Percentiles rank a stretch among this genome's conserved stretches.
These are phyloP conservation scores for Platycheirus albimanus DNA, from an alignment of 2,888 invertebrate species.

Conservation along the genomic window DNA sequence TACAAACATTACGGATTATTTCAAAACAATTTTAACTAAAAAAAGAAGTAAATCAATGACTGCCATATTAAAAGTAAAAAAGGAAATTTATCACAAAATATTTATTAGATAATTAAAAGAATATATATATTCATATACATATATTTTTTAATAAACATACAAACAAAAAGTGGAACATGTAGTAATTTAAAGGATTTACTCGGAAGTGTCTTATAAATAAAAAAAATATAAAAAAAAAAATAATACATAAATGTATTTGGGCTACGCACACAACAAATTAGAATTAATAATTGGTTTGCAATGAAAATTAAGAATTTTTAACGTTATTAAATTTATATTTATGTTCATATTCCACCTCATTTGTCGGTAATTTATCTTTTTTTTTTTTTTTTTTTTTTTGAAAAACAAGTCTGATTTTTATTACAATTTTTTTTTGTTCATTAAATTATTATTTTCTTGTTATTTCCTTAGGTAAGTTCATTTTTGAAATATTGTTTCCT, in stretches of 20 bases:
- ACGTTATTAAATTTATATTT: conserved; percentile 25
- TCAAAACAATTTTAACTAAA: conserved; percentile 58
- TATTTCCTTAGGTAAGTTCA: conserved; percentile 57
- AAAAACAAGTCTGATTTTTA: conserved; percentile 73
- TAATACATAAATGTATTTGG: conserved; percentile 30
- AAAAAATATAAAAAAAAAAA: conserved; percentile 13
- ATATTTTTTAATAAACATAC: background rate
- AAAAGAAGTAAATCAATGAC: conserved; percentile 67
- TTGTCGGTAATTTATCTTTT: conserved; percentile 25
- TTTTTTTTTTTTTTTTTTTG: conserved; percentile 55
- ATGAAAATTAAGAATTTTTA: conserved; percentile 19
- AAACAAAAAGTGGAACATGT: conserved; percentile 20
- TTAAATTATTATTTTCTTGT: conserved; percentile 58
- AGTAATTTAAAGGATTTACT: conserved; percentile 39
- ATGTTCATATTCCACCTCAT: conserved; percentile 41
- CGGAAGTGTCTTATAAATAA: conserved; percentile 58
- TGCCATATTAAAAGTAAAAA: conserved; percentile 67
- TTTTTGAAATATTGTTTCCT: conserved; percentile 32
- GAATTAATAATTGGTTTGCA: conserved; percentile 35
- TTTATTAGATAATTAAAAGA: conserved; percentile 51
- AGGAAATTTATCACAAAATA: conserved; percentile 59
- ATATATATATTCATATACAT: conserved; percentile 49
- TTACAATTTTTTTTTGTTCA: conserved; percentile 48
- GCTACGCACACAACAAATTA: conserved; percentile 58
- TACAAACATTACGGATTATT: no score